Evolutionary conservation across 2,888 invertebrate genomes (phyloP).

Genomic region (Epinotia brunnichana): DNA sequence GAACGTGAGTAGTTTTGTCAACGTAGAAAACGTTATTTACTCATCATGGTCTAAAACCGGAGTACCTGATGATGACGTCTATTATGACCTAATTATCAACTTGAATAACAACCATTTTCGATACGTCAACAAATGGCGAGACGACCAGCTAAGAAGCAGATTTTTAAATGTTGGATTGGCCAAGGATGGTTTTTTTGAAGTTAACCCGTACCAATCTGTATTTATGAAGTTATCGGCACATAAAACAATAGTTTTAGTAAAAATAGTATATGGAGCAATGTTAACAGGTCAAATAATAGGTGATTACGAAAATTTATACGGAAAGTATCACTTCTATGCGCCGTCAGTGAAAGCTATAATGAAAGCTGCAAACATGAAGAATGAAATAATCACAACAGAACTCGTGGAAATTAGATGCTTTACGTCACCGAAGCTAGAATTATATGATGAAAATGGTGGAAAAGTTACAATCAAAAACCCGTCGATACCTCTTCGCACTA

Average conservation of each 20-base stretch:
- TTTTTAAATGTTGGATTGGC: constrained; percentile 54
- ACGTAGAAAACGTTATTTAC: constrained; percentile 56
- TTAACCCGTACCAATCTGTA: constrained; percentile 59
- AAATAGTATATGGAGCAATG: constrained; percentile 59
- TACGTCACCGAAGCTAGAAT: constrained; percentile 59
- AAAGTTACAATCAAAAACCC: constrained; percentile 29
- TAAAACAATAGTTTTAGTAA: constrained; percentile 59
- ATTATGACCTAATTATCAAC: constrained; percentile 56
- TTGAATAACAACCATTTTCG: constrained; percentile 52
- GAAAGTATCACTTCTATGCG: constrained; percentile 71
- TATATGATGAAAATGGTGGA: constrained; percentile 59
- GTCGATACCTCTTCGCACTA: constrained; percentile 36
- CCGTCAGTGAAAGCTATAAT: constrained; percentile 64
- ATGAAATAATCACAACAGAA: constrained; percentile 63
- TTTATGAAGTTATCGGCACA: constrained; percentile 57
- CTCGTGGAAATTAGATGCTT: constrained; percentile 63
- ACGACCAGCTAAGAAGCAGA: constrained; percentile 49
- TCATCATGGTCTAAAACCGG: constrained; percentile 62
- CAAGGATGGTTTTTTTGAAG: constrained; percentile 51
- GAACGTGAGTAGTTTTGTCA: constrained; percentile 51
- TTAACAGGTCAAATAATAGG: constrained; percentile 62
- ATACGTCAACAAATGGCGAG: constrained; percentile 62
- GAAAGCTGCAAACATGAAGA: constrained; percentile 62
- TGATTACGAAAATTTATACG: constrained; percentile 63
- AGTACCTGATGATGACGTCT: constrained; percentile 57